These are phyloP conservation scores for Papilio polyxenes DNA, from an alignment of 1,140 invertebrate species.

Conservation along the genomic window DNA sequence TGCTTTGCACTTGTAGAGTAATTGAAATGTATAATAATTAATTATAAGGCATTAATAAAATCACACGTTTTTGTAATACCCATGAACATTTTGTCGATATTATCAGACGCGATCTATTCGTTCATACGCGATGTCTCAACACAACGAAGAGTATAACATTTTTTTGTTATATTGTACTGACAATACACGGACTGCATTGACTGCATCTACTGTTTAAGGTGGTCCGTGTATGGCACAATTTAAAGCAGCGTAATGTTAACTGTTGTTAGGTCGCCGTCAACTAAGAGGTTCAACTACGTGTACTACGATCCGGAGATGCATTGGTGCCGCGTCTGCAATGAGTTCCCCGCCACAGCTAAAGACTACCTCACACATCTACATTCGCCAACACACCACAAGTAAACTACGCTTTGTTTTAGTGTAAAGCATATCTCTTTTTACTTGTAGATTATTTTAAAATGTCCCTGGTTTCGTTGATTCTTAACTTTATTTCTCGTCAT, in stretches of 20 bases:
- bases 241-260: background rate
- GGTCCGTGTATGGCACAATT: background rate
- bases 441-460: no score
- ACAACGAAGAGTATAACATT: no score
- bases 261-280: constrained; percentile 62
- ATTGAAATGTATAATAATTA: background rate
- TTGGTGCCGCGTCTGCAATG: constrained; percentile 92
- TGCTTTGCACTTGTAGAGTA: background rate
- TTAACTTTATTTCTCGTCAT: no score
- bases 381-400: constrained; percentile 87
- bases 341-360: constrained; percentile 91
- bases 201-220: no score
- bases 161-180: background rate
- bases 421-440: no score
- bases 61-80: no score
- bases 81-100: no score
- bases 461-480: background rate
- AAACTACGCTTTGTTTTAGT: constrained; percentile 37
- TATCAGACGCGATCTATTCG: no score
- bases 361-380: constrained; percentile 92
- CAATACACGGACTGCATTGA: background rate
- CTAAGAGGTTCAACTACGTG: constrained; percentile 86
- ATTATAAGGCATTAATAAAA: no score
- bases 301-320: constrained; percentile 94
- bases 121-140: no score